phyloP scores from a whole-genome alignment of 64 coral and sea anemone genomes.

The Montipora foliosa region DNA sequence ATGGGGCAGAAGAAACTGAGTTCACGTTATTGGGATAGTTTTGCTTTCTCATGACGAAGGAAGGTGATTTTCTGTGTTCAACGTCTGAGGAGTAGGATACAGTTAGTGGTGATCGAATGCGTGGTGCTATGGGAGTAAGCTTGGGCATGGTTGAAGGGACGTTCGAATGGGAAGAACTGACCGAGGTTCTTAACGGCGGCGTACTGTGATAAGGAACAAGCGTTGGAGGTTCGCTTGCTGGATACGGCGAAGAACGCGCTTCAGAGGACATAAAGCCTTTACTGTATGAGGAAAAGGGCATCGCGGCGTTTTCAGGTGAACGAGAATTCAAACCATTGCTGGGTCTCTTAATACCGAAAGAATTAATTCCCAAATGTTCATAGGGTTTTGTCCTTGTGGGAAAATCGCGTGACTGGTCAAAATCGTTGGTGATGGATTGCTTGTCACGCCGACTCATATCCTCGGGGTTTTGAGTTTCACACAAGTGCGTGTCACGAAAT shows the following conservation, averaged over 20 bases:
- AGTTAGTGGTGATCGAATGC: constrained; percentile 28
- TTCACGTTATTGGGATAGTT: not conserved
- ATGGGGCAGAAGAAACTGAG: not conserved
- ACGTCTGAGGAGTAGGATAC: not conserved
- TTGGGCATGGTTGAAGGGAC: constrained; percentile 70
- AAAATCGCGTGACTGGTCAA: constrained; percentile 14
- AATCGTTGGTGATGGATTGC: not conserved
- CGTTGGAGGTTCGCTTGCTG: constrained; percentile 29
- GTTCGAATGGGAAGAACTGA: constrained; percentile 11
- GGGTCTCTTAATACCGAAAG: constrained; percentile 5
- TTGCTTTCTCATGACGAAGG: constrained; percentile 4
- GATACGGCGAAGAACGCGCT: constrained; percentile 23
- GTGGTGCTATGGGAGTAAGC: constrained; percentile 73
- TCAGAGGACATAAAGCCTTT: constrained; percentile 15
- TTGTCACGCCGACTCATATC: constrained; percentile 29
- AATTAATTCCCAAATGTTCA: constrained; percentile 34
- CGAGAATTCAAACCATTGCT: constrained; percentile 3
- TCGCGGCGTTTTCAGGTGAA: constrained; percentile 5
- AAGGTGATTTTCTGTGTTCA: constrained; percentile 15
- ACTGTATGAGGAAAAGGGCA: not conserved
- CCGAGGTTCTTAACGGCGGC: not conserved
- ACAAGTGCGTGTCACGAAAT: not conserved
- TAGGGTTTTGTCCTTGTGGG: not conserved
- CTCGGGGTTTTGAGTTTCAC: constrained; percentile 10
- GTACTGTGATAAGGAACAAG: constrained; percentile 43